Conservation (phyloP, 92 coral and sea anemone species). For the Pocillopora grandis region DNA sequence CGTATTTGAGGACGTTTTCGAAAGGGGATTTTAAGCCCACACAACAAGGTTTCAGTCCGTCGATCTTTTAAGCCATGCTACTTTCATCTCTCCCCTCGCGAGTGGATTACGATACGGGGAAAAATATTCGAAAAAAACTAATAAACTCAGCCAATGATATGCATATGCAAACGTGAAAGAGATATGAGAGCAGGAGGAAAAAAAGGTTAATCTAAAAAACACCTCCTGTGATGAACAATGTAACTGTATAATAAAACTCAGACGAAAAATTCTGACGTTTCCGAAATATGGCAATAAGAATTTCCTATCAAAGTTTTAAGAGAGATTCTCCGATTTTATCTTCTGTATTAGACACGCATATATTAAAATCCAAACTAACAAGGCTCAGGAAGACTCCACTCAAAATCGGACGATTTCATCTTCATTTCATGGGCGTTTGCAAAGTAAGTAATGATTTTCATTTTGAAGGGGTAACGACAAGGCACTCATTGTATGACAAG, state of each 20-base stretch:
- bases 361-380: background rate
- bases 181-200: background rate
- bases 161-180: background rate
- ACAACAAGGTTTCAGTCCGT: conserved; percentile 19
- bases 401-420: background rate
- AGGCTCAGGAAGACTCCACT: background rate
- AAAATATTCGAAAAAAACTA: conserved; percentile 19
- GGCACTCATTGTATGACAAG: background rate
- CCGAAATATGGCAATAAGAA: background rate
- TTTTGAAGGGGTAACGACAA: background rate
- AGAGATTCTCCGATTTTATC: background rate
- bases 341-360: background rate
- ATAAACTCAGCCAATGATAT: background rate
- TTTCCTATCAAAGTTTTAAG: background rate
- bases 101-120: conserved; percentile 20
- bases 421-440: background rate
- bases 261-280: background rate
- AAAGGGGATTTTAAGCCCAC: conserved; percentile 16
- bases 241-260: background rate
- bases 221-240: background rate
- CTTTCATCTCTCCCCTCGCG: conserved; percentile 4
- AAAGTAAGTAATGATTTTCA: background rate
- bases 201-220: background rate
- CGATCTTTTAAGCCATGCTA: background rate
- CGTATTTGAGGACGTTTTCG: background rate